Evolutionary conservation across 2,888 invertebrate genomes (phyloP), one percentile per base, ranked within the genome.

Genomic region (Dione vanillae): DNA sequence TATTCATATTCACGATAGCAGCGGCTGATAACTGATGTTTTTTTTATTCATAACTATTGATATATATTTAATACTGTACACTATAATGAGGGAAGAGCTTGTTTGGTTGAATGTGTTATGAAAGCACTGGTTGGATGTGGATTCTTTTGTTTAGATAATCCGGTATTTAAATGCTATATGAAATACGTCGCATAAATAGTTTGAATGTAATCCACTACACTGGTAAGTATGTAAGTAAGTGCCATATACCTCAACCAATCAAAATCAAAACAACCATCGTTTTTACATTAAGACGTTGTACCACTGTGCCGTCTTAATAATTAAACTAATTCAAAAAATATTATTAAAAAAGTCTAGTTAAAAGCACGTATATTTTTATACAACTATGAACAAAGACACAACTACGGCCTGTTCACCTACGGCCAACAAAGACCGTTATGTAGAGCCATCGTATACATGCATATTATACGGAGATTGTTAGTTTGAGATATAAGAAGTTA

Each of bases 1-100:
- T 45, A 68, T 62, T 51, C 37, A 59, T 59, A 41, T 67, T 67
- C 41, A 35, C 19, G 59, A 67, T 16, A 61, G 59, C 61, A 45
- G n/a, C 14, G 9, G 11, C 27, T 56, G n/a, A 27, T 16, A 56
- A n/a, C 16, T 56, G 16, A 14, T n/a, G 16, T 37, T 37, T n/a
- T 37, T 12, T 7, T 7, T 2, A 49, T 16, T 49, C 19, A 16
- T 7, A 9, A 49, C 12, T 54, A 27, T 40, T 2, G 0, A 6
- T 49, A 6, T 49, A 6, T 20, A 49, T 19, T 11, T 40, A 49
- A 6, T 6, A 19, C 11, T 49, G 6, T 20, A 49, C 19, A 49
- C 6, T 12, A 49, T 16, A 10, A 49, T 19, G 16, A 47, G n/a
- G n/a, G n/a, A n/a, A n/a, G n/a, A 47, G 9, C 47, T 27, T 27